Evolutionary conservation across 2,797 vertebrate species (phyloP), one percentile per base, ranked within the genome.

Genomic region (Lagorchestes hirsutus): DNA sequence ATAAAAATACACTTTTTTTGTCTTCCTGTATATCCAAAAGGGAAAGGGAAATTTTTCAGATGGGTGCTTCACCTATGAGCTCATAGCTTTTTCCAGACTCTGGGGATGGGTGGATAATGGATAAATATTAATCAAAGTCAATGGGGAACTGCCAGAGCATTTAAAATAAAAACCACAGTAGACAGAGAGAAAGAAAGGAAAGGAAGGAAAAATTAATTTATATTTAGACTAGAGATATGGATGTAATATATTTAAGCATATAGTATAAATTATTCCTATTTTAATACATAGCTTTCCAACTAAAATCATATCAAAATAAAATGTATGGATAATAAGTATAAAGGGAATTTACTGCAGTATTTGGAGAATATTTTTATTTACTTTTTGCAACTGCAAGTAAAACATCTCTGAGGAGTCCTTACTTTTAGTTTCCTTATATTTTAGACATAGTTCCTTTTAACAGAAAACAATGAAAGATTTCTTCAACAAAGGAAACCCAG

Each of bases 141-240:
- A 67, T 67, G 62, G 18, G 14, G 13, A 67, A 67, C 13, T 67
- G 62, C 14, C 34, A n/a, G 14, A 5, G 13, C 5, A n/a, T 67
- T 67, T 67, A n/a, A 67, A 67, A 67, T 5, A 67, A 67, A 67
- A 67, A 16, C 4, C 62, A n/a, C 12, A 67, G 14, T n/a, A n/a
- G 10, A 13, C 34, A 3, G 0, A 54, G 16, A 92, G 57, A 96
- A 94, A 96, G 12, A 14, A 55, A 46, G 31, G 16, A n/a, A 93
- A 62, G 67, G 55, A 91, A 95, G 93, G 74, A 59, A 92, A 62
- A 93, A 90, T 94, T 96, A 55, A 92, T 50, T 91, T 90, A 95
- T 29, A 74, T 93, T 96, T 58, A 52, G n/a, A 50, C 12, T 31
- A 90, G 40, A 62, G 6, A 87, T 40, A 10, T 93, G 16, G 52